Conservation (phyloP, 2,888 invertebrate genomes). For the Xestia rhomboidea region DNA sequence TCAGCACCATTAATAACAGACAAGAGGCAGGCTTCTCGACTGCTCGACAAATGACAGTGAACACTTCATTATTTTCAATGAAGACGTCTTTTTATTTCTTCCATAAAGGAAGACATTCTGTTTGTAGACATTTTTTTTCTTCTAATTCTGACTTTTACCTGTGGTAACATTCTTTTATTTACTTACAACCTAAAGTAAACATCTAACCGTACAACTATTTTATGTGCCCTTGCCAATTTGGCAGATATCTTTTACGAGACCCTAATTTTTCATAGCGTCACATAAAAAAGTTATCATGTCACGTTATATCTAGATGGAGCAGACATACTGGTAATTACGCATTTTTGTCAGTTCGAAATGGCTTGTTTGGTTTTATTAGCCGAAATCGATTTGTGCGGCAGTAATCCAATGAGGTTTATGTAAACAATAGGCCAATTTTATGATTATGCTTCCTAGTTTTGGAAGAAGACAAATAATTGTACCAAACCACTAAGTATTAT, state of each 20-base stretch:
- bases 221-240: not conserved
- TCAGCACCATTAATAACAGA: not conserved
- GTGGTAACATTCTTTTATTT: not conserved
- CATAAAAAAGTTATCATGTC: not conserved
- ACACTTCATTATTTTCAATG: not conserved
- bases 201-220: not conserved
- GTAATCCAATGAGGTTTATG: not conserved
- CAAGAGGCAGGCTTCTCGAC: not conserved
- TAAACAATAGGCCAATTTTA: not conserved
- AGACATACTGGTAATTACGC: not conserved
- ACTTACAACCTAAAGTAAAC: not conserved
- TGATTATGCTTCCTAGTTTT: not conserved
- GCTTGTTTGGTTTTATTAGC: not conserved
- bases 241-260: slow-evolving; percentile 30
- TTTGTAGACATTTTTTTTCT: not conserved
- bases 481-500: not conserved
- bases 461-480: too few species aligned
- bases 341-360: not conserved
- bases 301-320: not conserved
- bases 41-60: not conserved
- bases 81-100: not conserved
- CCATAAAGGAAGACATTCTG: not conserved
- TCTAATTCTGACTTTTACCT: not conserved
- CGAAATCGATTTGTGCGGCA: too few species aligned
- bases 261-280: not conserved